Base-by-base conservation (phyloP, 2,113 vertebrate genomes). In the Empidonax alnorum region DNA sequence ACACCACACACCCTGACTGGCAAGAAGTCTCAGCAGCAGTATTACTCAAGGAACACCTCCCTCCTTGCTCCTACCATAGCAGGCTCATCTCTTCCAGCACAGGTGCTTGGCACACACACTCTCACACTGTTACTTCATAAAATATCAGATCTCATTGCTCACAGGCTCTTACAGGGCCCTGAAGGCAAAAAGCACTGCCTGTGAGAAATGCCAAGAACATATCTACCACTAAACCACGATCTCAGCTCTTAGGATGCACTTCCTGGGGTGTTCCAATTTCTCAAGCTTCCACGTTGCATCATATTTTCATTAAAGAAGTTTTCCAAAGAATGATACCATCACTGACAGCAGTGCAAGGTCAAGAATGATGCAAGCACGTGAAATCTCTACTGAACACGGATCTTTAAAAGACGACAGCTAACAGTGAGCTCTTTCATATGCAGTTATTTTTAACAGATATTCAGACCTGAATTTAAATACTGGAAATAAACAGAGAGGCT, bases 361-460 rank as follows among this genome's bases (percentile, higher is more conserved):
- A 83, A 15, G 14, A 56, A 44, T 10, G 76, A 93, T 81, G 65
- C 47, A 78, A 92, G 42, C 46, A 59, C n/a, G 21, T 0, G 9
- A 62, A 39, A 84, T 52, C 31, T 63, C 65, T 61, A 17, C 62
- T 52, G 68, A 94, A 75, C 33, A 15, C 0, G 2, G 12, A 71
- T 55, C 72, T 90, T 93, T n/a, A 55, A 27, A 84, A 89, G 75
- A 47, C 67, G 89, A 89, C 42, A 83, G 72, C 72, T 93, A 75
- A 80, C 79, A 86, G 79, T 2, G 17, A 90, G 80, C 27, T 89
- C 87, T 89, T 92, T 91, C 63, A 89, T 61, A 84, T 79, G 69
- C n/a, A 89, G 69, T 46, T 94, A 76, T 90, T 94, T 94, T 88
- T 47, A 63, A 93, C 92, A 85, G 35, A 41, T 46, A 66, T 83